Percentiles rank a stretch among this genome's conserved stretches.
Evolutionary conservation across 2,797 vertebrate genomes (phyloP).

Genomic region (Anas acuta): DNA sequence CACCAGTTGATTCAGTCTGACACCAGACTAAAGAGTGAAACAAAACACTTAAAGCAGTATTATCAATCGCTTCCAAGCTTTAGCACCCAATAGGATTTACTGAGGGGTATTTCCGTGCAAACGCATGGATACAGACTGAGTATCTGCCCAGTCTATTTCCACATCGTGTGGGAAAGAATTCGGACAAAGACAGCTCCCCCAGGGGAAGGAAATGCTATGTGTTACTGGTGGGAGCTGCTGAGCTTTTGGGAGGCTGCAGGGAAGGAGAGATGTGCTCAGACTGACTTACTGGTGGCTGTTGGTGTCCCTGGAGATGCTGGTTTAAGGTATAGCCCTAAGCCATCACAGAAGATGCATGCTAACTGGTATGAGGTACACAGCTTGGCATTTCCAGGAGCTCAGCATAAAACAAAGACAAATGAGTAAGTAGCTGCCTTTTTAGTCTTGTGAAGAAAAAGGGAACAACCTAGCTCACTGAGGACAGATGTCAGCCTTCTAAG

Average conservation of each 20-base stretch:
- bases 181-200: background rate
- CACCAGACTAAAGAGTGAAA: background rate
- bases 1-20: background rate
- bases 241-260: background rate
- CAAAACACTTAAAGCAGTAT: background rate
- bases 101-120: rapidly evolving
- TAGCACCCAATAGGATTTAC: background rate
- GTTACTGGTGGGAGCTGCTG: background rate
- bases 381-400: background rate
- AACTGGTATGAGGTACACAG: background rate
- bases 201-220: background rate
- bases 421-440: background rate
- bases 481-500: background rate
- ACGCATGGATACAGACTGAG: rapidly evolving
- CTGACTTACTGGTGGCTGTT: background rate
- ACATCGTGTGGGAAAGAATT: background rate
- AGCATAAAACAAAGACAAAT: background rate
- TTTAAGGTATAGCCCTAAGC: background rate
- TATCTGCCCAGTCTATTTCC: rapidly evolving
- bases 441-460: background rate
- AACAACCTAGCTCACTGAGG: background rate
- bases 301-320: background rate
- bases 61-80: background rate
- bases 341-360: background rate
- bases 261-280: background rate